Conservation (phyloP, 2,113 vertebrate species). For the Canis aureus region DNA sequence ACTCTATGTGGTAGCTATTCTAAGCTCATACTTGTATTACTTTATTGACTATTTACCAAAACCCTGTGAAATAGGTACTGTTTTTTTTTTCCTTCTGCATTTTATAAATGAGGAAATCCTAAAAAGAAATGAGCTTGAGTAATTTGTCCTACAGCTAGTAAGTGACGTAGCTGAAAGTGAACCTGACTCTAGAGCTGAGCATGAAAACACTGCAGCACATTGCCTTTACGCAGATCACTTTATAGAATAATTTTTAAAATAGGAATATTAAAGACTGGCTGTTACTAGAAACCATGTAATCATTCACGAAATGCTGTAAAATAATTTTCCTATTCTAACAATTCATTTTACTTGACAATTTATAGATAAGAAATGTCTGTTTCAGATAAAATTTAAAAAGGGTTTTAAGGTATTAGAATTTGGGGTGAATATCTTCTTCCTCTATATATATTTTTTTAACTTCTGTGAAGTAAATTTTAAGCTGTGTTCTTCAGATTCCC, state of each 20-base stretch:
- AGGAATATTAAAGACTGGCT: not conserved
- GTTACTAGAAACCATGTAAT: not conserved
- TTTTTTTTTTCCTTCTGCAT: not conserved
- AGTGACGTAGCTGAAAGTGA: not conserved
- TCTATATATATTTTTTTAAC: not conserved
- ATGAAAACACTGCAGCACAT: accelerated
- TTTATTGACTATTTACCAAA: not conserved
- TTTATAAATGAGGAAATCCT: not conserved
- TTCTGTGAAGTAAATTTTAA: not conserved
- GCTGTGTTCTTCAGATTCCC: not conserved
- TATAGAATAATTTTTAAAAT: not conserved
- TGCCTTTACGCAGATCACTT: not conserved
- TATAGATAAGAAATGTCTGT: not conserved
- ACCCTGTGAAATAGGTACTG: not conserved
- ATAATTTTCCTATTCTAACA: not conserved
- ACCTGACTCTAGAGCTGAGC: not conserved
- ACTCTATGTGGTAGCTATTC: not conserved
- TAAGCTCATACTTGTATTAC: not conserved
- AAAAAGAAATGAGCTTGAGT: not conserved
- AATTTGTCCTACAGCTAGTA: not conserved
- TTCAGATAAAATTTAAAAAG: not conserved
- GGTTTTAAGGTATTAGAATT: not conserved
- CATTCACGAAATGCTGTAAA: not conserved
- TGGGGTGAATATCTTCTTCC: not conserved
- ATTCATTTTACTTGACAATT: not conserved